phyloP scores from a whole-genome alignment of 2,797 vertebrate genomes.

The Siniperca scherzeri region DNA sequence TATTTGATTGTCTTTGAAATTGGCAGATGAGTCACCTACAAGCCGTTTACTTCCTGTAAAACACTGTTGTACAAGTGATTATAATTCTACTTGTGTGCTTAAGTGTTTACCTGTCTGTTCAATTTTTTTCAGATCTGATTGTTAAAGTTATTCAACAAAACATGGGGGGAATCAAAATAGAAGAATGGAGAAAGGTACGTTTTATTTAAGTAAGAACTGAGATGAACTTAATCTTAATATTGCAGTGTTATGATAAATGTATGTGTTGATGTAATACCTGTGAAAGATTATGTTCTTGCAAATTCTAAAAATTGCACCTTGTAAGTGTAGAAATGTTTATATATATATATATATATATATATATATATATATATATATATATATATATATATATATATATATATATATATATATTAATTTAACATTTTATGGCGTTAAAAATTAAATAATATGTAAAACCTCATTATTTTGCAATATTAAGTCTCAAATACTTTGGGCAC shows the following conservation, averaged over 20 bases:
- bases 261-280: background rate
- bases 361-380: no score
- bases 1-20: constrained; percentile 19
- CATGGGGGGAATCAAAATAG: constrained; percentile 83
- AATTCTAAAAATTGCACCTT: background rate
- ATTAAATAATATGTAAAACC: background rate
- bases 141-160: constrained; percentile 85
- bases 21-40: background rate
- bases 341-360: no score
- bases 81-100: background rate
- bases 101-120: background rate
- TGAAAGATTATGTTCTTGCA: background rate
- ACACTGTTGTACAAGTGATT: constrained; percentile 14
- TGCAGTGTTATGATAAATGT: background rate
- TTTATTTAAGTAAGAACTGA: constrained; percentile 2
- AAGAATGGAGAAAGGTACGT: constrained; percentile 86
- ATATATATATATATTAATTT: no score
- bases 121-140: constrained; percentile 82
- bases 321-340: background rate
- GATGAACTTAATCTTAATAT: background rate
- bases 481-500: background rate
- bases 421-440: background rate
- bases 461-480: no score
- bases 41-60: constrained; percentile 8
- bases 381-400: no score